Evolutionary conservation across 1,140 invertebrate species (phyloP), one percentile per base, ranked within the genome.

Genomic region (Drosophila watanabei): DNA sequence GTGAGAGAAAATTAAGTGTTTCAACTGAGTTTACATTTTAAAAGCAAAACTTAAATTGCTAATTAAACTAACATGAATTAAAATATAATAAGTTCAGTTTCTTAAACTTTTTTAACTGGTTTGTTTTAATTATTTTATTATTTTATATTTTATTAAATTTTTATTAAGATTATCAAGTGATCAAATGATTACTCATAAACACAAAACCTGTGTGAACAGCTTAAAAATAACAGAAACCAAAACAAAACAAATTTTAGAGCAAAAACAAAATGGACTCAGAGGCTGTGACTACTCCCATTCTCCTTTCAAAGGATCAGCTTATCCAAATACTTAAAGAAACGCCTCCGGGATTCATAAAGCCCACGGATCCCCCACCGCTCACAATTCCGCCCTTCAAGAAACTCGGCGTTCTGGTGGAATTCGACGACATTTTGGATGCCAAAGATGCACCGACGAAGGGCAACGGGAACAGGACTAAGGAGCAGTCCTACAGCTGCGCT

Each of bases 361-460:
- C 66, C 5, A 46, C 63, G 9, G 39, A 60, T 30, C 45, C 63
- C 1, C 45, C 62, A 0, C 13, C 32, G 13, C 46, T 33, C 0
- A 18, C 18, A 5, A 18, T 58, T 14, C 72, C 62, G 3, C 24
- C 51, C 16, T 92, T 70, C 49, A 88, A 68, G 37, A 92, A 92
- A 37, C 66, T 86, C 1, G 91, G 91, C 5, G 82, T 91, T 9
- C 46, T 92, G 2, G 70, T 80, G 5, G 77, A 84, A 37, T 28
- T 57, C 5, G 79, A 89, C 11, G 84, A 86, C 1, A 59, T 79
- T 8, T 45, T 59, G 24, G 72, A 77, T 6, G 57, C 61, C 9
- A 64, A 69, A 14, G 48, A 78, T 11, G n/a, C 46, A 2, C 10
- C 48, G 14, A 20, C 7, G 8, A 51, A 52, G 8, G 14, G 6